Evolutionary conservation across 2,797 vertebrate species (phyloP).

Genomic region (Hemitrygon akajei): DNA sequence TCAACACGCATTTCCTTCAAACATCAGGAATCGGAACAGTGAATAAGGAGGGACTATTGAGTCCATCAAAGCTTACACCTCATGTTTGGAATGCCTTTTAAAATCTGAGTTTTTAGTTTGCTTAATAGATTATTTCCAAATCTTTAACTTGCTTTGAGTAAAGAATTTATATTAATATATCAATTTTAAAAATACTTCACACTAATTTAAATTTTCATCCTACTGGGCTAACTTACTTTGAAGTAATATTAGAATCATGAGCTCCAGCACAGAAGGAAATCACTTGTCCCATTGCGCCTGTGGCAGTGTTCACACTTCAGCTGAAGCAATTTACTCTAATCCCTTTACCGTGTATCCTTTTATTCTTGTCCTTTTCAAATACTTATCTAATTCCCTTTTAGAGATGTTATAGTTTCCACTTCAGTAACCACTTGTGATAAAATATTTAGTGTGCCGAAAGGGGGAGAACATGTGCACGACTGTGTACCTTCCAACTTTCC

Average conservation of each 20-base stretch:
- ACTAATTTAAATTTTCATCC: conserved; percentile 2
- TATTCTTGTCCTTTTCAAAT: conserved; percentile 25
- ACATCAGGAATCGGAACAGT: not conserved
- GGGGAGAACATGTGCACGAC: not conserved
- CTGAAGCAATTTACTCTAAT: conserved; percentile 15
- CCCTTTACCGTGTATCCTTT: conserved; percentile 16
- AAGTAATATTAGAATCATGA: conserved; percentile 23
- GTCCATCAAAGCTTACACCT: not conserved
- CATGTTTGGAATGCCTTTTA: not conserved
- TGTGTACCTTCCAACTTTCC: not conserved
- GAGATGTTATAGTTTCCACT: not conserved
- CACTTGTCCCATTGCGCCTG: not conserved
- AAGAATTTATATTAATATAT: conserved; percentile 20
- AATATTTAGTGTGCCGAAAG: not conserved
- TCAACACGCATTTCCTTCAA: not conserved
- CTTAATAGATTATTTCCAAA: not conserved
- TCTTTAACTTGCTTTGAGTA: conserved; percentile 19
- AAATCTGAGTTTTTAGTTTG: not conserved
- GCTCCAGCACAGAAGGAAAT: conserved; percentile 15
- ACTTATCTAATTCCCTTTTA: not conserved
- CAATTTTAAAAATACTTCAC: not conserved
- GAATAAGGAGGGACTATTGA: not conserved
- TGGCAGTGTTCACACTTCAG: conserved; percentile 20
- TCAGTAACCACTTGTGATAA: conserved; percentile 13
- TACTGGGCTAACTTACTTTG: conserved; percentile 5